Base-by-base conservation (phyloP, 53 echinoderm and acorn worm species). In the Antedon mediterranea region DNA sequence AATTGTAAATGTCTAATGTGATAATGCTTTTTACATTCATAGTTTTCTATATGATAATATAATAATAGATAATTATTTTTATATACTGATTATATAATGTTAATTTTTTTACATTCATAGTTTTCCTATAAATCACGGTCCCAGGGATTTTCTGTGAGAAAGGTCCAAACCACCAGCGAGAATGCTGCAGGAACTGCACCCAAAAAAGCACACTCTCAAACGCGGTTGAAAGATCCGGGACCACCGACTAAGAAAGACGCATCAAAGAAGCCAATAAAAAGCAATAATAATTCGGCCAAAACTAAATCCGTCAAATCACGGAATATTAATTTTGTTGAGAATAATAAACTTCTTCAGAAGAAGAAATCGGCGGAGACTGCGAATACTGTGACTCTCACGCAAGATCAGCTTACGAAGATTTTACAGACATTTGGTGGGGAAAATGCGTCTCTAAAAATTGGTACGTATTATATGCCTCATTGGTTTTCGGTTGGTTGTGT, bases 341-440 rank as follows among this genome's bases (percentile, higher is more conserved):
- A 71, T 43, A 85, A 85, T 5, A 80, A 13, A 28, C 80, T 85
- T 30, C 29, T 72, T 28, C 80, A 85, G 43, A 76, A 81, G 72
- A 72, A 31, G 34, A 76, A 78, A 72, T 6, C 28, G 28, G 15
- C 79, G 27, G n/a, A 28, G 74, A 6, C 31, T 27, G 34, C 41
- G 33, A 79, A 89, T 81, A 93, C 90, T 3, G 85, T 93, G 41
- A 85, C 93, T 28, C 81, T 93, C 31, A 93, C 93, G 8, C 86
- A 93, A 75, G 93, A 90, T 30, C 93, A 93, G 78, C 82, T 93
- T 27, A 90, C 90, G 73, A 86, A 89, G 70, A 93, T 93, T 28
- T 79, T 93, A 13, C 78, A 88, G 70, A 83, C 93, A 33, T 88
- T 93, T 34, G 90, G 87, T 8, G 71, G 73, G 29, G 79, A 86